These are phyloP conservation scores for Prolemur simus DNA, from an alignment of 2,113 vertebrate species.

Conservation along the genomic window DNA sequence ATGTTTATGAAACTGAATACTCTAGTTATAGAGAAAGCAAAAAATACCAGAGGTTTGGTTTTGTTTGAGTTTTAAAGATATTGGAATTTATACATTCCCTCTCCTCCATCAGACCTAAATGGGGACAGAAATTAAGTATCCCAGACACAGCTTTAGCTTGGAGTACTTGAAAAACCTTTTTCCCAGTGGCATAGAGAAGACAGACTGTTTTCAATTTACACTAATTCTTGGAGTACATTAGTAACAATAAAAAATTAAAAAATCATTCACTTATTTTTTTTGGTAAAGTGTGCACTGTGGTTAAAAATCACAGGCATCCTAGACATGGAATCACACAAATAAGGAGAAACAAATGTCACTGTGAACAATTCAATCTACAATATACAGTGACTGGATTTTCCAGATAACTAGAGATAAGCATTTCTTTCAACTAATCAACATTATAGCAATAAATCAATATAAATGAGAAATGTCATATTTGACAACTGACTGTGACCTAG, in stretches of 20 bases:
- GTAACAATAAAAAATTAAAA: slow-evolving; percentile 16
- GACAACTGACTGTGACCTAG: slow-evolving; percentile 43
- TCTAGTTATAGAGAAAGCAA: slow-evolving; percentile 44
- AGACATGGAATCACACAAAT: slow-evolving; percentile 33
- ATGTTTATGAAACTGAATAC: slow-evolving; percentile 20
- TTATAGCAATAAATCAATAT: slow-evolving; percentile 1
- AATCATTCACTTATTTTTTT: background rate
- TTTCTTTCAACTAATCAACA: slow-evolving; percentile 57
- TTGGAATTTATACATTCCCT: background rate
- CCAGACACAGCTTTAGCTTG: background rate
- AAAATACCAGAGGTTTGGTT: slow-evolving; percentile 52
- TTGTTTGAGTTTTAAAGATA: slow-evolving; percentile 36
- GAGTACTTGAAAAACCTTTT: slow-evolving; percentile 41
- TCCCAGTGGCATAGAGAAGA: background rate
- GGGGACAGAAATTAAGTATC: background rate
- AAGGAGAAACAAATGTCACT: background rate
- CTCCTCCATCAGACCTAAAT: background rate
- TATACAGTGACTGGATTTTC: slow-evolving; percentile 29
- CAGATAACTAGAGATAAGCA: slow-evolving; percentile 47
- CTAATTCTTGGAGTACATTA: background rate
- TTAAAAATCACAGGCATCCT: slow-evolving; percentile 19
- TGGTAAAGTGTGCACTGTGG: background rate
- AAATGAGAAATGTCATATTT: slow-evolving; percentile 39
- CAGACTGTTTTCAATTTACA: background rate
- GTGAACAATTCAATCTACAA: slow-evolving; percentile 33